phyloP scores from a whole-genome alignment of 2,113 vertebrate genomes.

The Emydura subglobosa region DNA sequence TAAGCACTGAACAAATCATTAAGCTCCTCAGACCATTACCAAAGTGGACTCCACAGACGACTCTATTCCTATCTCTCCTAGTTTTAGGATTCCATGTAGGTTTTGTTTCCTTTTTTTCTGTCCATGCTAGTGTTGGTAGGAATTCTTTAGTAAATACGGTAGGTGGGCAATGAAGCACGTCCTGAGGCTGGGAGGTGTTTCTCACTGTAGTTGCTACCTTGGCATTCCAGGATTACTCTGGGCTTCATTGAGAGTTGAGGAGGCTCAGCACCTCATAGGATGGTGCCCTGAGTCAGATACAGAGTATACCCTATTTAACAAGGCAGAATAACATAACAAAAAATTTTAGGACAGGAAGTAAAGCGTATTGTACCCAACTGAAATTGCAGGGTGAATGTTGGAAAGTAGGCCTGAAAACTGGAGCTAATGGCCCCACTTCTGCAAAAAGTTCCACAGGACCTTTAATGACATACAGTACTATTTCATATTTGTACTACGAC shows the following conservation, averaged over 20 bases:
- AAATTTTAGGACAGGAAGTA: neutral
- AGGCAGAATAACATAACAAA: neutral
- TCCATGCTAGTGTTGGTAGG: neutral
- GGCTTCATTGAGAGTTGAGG: neutral
- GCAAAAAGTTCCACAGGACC: neutral
- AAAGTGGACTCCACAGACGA: neutral
- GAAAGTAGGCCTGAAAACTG: neutral
- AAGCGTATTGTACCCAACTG: neutral
- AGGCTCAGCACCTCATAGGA: neutral
- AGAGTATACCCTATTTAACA: neutral
- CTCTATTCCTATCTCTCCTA: neutral
- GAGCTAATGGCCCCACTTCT: neutral
- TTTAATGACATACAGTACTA: neutral
- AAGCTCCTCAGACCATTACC: neutral
- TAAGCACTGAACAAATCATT: neutral
- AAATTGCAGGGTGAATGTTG: neutral
- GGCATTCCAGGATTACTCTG: neutral
- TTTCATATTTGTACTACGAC: neutral
- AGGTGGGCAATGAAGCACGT: neutral
- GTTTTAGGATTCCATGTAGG: neutral
- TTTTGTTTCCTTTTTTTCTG: neutral
- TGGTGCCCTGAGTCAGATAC: neutral
- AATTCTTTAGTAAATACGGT: neutral
- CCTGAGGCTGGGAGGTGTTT: neutral
- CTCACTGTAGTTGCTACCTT: neutral